A percentile compares a stretch with the other conserved stretches of the same genome.
Conservation (phyloP, 1,140 invertebrate genomes). For the Ceratina australensis region DNA sequence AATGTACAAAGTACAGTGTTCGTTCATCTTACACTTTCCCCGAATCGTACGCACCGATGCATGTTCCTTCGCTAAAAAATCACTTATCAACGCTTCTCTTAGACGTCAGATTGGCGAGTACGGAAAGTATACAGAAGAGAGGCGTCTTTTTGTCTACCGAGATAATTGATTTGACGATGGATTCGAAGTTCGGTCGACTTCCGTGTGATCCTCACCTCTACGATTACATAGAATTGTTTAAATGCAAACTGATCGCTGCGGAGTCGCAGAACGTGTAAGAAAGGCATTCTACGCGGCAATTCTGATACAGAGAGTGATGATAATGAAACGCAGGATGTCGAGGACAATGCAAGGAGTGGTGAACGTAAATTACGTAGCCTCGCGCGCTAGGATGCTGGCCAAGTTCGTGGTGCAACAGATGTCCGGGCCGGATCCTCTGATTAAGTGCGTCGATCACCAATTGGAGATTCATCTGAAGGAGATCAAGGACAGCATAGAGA, state of each 20-base stretch:
- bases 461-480: conserved; percentile 78
- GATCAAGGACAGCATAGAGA: conserved; percentile 69
- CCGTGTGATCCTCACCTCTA: conserved; percentile 63
- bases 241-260: conserved; percentile 59
- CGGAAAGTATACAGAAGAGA: conserved; percentile 25
- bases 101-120: conserved; percentile 14
- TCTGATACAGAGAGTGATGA: background rate
- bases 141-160: conserved; percentile 49
- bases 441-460: conserved; percentile 76
- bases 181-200: conserved; percentile 64
- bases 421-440: conserved; percentile 74
- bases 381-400: conserved; percentile 72
- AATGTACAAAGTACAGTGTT: too few species aligned
- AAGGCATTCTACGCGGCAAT: background rate
- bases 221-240: conserved; percentile 62
- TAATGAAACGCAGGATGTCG: conserved; percentile 13
- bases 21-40: too few species aligned
- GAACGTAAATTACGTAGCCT: conserved; percentile 65
- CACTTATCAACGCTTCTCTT: too few species aligned
- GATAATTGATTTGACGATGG: conserved; percentile 55
- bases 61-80: too few species aligned
- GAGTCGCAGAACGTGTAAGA: conserved; percentile 50
- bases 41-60: too few species aligned
- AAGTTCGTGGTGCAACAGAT: conserved; percentile 80
- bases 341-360: conserved; percentile 37